Percentiles rank a stretch among this genome's conserved stretches.
Conservation (phyloP, 1,140 invertebrate species). For the Campoletis sonorensis region DNA sequence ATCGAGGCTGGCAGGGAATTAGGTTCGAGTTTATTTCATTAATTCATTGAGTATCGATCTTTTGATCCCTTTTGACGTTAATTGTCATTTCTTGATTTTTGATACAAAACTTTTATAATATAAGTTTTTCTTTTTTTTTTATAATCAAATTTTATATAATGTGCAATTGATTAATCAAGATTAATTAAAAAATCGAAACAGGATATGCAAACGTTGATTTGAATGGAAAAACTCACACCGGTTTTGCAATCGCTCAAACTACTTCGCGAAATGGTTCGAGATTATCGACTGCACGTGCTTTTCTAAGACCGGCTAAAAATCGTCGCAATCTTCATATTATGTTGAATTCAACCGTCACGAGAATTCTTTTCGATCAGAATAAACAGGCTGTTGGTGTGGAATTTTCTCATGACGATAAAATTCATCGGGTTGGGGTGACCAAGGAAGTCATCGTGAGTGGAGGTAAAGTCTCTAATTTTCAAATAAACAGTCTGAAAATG, state of each 20-base stretch:
- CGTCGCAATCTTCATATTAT: slow-evolving; percentile 87
- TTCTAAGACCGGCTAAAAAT: slow-evolving; percentile 86
- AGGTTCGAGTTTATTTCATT: slow-evolving; percentile 71
- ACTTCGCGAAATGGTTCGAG: slow-evolving; percentile 92
- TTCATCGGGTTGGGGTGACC: slow-evolving; percentile 67
- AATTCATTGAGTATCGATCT: slow-evolving; percentile 3
- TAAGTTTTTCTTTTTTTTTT: no score
- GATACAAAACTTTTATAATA: no score
- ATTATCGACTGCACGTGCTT: slow-evolving; percentile 88
- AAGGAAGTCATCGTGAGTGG: slow-evolving; percentile 82
- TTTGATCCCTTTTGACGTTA: no score
- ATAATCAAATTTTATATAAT: no score
- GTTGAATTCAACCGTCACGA: slow-evolving; percentile 85
- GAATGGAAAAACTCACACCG: slow-evolving; percentile 88
- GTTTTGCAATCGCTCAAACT: slow-evolving; percentile 90
- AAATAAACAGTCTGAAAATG: not conserved
- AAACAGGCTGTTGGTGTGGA: slow-evolving; percentile 84
- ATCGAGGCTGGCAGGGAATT: slow-evolving; percentile 90
- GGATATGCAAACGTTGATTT: slow-evolving; percentile 89
- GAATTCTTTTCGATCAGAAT: slow-evolving; percentile 83
- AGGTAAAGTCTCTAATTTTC: slow-evolving; percentile 41
- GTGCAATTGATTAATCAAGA: no score
- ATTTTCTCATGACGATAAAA: slow-evolving; percentile 78
- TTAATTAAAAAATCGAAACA: slow-evolving; percentile 56
- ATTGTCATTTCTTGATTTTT: no score